These are phyloP conservation scores for Gnathonemus echidnorhynchus DNA, from an alignment of 2,113 vertebrate genomes.

Conservation along the genomic window DNA sequence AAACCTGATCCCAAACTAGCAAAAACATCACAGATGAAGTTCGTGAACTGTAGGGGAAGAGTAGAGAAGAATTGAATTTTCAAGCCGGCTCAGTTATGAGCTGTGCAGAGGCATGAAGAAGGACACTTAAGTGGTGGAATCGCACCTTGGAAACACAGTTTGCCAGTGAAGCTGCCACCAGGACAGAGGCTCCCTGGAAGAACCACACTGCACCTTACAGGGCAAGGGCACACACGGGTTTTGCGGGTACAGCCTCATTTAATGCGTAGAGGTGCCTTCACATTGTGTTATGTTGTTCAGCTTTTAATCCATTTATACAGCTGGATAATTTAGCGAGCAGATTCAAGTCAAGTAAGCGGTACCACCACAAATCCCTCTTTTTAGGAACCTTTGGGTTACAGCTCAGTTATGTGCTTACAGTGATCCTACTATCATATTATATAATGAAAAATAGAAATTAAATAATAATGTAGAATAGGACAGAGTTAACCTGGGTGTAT, in stretches of 20 bases:
- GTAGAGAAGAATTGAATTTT: background rate
- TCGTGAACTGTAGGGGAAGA: background rate
- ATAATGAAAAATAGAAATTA: background rate
- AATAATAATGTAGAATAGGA: background rate
- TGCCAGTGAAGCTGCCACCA: background rate
- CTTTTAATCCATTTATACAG: background rate
- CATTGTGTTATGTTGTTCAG: background rate
- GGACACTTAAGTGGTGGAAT: background rate
- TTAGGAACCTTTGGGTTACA: background rate
- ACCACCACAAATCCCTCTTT: background rate
- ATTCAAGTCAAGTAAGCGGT: background rate
- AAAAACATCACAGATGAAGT: background rate
- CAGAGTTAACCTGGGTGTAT: background rate
- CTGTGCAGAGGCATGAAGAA: background rate
- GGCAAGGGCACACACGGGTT: background rate
- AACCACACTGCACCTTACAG: too few relatives aligned
- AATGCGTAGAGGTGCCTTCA: background rate
- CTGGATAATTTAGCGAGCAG: background rate
- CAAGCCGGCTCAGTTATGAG: background rate
- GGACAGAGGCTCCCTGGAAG: background rate
- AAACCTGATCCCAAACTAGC: background rate
- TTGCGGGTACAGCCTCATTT: background rate
- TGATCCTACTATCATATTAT: background rate
- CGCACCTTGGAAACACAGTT: background rate
- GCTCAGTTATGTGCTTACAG: background rate